These are phyloP conservation scores for Psephotus haematonotus DNA, from an alignment of 2,113 vertebrate genomes.

Conservation along the genomic window DNA sequence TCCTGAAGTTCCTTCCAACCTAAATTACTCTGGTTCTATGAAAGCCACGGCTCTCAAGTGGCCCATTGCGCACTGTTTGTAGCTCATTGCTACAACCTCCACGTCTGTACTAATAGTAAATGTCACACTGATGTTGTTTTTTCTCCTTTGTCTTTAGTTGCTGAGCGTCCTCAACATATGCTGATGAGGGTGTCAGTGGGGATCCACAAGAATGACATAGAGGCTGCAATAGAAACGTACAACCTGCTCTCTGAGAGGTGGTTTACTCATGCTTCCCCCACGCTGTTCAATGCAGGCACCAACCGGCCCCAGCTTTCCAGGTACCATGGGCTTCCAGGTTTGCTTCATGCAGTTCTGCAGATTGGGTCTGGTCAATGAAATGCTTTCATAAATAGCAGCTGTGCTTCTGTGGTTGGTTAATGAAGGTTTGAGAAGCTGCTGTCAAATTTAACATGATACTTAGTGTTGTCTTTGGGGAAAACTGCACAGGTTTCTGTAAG, in stretches of 20 bases:
- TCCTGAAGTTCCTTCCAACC: neutral
- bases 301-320: slow-evolving; percentile 94
- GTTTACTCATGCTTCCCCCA: slow-evolving; percentile 97
- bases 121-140: neutral
- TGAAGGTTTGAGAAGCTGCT: neutral
- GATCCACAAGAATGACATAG: slow-evolving; percentile 88
- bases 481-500: accelerated
- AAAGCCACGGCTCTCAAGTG: neutral
- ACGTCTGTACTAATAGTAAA: neutral
- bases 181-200: slow-evolving; percentile 95
- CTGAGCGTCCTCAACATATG: slow-evolving; percentile 97
- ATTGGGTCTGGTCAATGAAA: accelerated
- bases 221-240: slow-evolving; percentile 92
- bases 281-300: slow-evolving; percentile 95
- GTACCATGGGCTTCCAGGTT: slow-evolving; percentile 44
- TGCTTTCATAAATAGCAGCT: neutral
- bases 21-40: neutral
- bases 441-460: neutral
- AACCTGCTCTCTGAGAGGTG: slow-evolving; percentile 94
- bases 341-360: accelerated
- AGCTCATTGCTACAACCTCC: accelerated
- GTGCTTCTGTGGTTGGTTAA: accelerated
- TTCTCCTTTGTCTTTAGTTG: slow-evolving; percentile 73
- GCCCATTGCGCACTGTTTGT: accelerated
- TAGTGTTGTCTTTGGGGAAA: no score